These are phyloP conservation scores for Dendrolimus pini DNA, from an alignment of 2,888 invertebrate genomes.

Conservation along the genomic window DNA sequence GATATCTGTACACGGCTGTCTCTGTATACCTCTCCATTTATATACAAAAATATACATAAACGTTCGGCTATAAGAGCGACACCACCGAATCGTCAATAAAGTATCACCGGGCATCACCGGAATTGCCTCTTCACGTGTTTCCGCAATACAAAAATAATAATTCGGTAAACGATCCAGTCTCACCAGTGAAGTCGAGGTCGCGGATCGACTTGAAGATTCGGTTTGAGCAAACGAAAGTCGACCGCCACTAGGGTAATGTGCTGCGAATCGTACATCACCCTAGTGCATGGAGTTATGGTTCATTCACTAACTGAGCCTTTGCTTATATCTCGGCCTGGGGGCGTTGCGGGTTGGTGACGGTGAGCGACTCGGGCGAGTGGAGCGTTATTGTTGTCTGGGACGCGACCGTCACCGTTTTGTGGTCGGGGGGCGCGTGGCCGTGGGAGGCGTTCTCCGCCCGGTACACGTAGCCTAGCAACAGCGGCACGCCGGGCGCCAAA, in stretches of 20 bases:
- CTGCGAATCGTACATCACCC: no score
- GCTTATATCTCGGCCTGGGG: constrained; percentile 25
- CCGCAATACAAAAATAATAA: background rate
- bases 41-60: constrained; percentile 75
- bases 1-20: constrained; percentile 62
- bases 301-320: no score
- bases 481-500: constrained; percentile 55
- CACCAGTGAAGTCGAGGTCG: no score
- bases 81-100: constrained; percentile 18
- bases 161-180: background rate
- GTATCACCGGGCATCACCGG: background rate
- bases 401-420: constrained; percentile 39
- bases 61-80: constrained; percentile 44
- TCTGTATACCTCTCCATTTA: constrained; percentile 60
- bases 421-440: constrained; percentile 13
- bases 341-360: constrained; percentile 31
- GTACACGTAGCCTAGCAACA: constrained; percentile 59
- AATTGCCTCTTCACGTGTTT: background rate
- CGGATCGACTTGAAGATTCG: no score
- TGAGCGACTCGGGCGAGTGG: constrained; percentile 53
- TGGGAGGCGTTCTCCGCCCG: constrained; percentile 22
- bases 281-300: no score
- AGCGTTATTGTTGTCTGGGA: constrained; percentile 65
- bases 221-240: no score
- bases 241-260: no score